Evolutionary conservation across 35 echinoderm and acorn worm species (phyloP).

Genomic region (Ophioderma brevispina): DNA sequence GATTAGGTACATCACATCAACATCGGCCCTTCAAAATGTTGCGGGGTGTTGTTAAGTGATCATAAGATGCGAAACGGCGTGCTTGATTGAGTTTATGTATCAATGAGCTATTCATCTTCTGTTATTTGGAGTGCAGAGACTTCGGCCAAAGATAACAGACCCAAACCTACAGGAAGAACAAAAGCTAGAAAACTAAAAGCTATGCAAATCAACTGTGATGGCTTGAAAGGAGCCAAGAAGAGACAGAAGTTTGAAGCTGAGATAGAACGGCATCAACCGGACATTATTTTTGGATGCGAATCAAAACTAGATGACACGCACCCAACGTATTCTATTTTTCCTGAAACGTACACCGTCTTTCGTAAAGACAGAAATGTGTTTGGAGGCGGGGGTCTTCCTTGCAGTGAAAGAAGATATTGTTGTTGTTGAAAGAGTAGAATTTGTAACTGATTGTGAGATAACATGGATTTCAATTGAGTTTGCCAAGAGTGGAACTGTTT

Average conservation of each 20-base stretch:
- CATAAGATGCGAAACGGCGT: no score
- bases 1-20: no score
- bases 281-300: constrained; percentile 62
- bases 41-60: no score
- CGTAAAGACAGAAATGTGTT: constrained; percentile 38
- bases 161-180: background rate
- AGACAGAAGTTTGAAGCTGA: constrained; percentile 5
- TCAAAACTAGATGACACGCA: constrained; percentile 34
- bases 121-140: no score
- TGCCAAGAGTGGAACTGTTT: constrained; percentile 19
- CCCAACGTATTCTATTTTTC: constrained; percentile 43
- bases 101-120: no score
- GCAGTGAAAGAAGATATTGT: constrained; percentile 41
- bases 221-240: background rate
- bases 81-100: no score
- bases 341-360: constrained; percentile 33
- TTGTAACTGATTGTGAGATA: constrained; percentile 36
- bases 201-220: constrained; percentile 17
- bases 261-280: constrained; percentile 42
- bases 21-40: no score
- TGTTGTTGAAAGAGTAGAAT: background rate
- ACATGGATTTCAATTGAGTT: constrained; percentile 32
- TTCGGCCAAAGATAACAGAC: no score
- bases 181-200: background rate
- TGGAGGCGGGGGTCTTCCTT: constrained; percentile 60